These are phyloP conservation scores for Sclerurus mexicanus DNA, from an alignment of 2,113 vertebrate species.

Conservation along the genomic window DNA sequence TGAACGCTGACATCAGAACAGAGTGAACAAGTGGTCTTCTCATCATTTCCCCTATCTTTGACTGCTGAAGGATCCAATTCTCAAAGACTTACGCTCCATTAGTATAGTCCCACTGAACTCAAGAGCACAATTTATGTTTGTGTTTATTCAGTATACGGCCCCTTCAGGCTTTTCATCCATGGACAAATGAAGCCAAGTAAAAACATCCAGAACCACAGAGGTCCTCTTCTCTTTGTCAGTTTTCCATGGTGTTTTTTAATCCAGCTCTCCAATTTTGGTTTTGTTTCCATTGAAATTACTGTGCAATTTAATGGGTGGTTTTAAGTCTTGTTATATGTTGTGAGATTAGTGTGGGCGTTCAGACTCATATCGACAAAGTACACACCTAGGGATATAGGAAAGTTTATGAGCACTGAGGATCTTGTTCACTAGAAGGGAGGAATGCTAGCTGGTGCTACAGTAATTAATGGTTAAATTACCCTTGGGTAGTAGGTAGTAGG, in stretches of 20 bases:
- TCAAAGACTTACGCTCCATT: neutral
- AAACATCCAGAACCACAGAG: neutral
- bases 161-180: neutral
- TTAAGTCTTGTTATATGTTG: neutral
- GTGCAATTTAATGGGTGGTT: neutral
- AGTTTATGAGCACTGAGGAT: neutral
- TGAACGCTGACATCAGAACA: neutral
- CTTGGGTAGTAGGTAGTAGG: slow-evolving; percentile 24
- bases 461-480: slow-evolving; percentile 62
- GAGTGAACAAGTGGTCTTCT: neutral
- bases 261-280: neutral
- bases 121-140: neutral
- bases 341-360: neutral
- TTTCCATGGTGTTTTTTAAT: neutral
- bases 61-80: neutral
- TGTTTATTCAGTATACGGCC: neutral
- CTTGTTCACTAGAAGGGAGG: neutral
- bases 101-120: neutral
- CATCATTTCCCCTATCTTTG: neutral
- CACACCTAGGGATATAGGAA: neutral
- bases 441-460: neutral
- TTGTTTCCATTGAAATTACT: neutral
- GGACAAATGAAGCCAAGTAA: neutral
- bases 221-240: neutral
- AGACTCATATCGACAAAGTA: neutral